phyloP scores from a whole-genome alignment of 2,888 invertebrate genomes.

The Strigamia crassipes region DNA sequence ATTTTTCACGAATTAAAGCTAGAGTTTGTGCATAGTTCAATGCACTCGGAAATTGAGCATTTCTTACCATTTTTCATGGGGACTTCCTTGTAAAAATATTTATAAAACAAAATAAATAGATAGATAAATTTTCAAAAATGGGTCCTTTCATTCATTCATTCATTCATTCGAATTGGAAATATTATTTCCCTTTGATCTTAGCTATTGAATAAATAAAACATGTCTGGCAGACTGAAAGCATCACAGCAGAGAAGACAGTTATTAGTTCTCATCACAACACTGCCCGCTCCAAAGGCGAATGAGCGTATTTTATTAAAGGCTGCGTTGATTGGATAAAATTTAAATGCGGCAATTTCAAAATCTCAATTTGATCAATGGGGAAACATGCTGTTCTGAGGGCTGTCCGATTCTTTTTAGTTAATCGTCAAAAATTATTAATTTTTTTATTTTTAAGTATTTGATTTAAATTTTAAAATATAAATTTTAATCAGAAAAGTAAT shows the following conservation, averaged over 20 bases:
- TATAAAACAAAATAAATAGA: slow-evolving; percentile 8
- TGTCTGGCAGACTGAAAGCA: not conserved
- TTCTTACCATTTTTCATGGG: slow-evolving; percentile 5
- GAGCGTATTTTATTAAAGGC: not conserved
- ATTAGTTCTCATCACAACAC: not conserved
- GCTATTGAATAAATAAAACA: not conserved
- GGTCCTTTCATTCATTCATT: not conserved
- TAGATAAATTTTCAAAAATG: not conserved
- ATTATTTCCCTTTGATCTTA: not conserved
- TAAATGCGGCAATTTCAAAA: not conserved
- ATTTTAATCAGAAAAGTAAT: too few species aligned
- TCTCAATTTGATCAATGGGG: not conserved
- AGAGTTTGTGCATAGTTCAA: not conserved
- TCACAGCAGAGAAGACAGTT: not conserved
- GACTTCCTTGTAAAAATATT: slow-evolving; percentile 19
- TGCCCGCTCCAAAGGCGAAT: not conserved
- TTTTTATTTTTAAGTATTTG: too few species aligned
- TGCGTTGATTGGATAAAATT: not conserved
- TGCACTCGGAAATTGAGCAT: not conserved
- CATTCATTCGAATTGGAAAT: not conserved
- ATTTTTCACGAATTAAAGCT: too few species aligned
- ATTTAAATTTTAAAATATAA: too few species aligned
- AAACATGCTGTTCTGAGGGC: too few species aligned
- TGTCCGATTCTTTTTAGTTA: too few species aligned
- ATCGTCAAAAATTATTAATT: too few species aligned